Percentiles rank a stretch among this genome's conserved stretches.
Evolutionary conservation across 2,113 vertebrate genomes (phyloP).

Genomic region (Geococcyx californianus): DNA sequence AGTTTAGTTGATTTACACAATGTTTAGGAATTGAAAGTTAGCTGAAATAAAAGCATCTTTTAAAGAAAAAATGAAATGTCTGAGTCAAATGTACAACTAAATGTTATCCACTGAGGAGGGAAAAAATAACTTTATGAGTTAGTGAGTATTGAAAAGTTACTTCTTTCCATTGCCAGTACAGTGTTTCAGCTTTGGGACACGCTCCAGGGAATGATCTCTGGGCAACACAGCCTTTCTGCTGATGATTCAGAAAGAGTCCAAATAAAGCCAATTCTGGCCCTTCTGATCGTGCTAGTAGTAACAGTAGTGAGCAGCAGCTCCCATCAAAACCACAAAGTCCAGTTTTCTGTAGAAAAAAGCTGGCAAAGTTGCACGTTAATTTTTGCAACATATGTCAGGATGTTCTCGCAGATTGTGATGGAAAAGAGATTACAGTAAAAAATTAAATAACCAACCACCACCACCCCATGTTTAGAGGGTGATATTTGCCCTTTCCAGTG

Average conservation of each 20-base stretch:
- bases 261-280: neutral
- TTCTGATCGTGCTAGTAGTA: neutral
- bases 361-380: neutral
- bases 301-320: neutral
- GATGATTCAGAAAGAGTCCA: neutral
- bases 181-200: neutral
- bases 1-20: neutral
- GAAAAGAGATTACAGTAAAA: neutral
- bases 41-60: neutral
- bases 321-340: neutral
- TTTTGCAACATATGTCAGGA: neutral
- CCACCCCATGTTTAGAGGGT: neutral
- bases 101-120: neutral
- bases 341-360: neutral
- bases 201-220: neutral
- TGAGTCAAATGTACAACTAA: neutral
- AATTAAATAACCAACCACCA: neutral
- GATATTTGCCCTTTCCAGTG: neutral
- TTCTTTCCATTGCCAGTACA: neutral
- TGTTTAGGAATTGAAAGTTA: neutral
- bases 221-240: neutral
- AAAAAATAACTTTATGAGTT: neutral
- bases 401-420: neutral
- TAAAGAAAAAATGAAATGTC: neutral
- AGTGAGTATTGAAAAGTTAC: neutral